phyloP scores from a whole-genome alignment of 1,140 invertebrate species.

The Atta colombica region DNA sequence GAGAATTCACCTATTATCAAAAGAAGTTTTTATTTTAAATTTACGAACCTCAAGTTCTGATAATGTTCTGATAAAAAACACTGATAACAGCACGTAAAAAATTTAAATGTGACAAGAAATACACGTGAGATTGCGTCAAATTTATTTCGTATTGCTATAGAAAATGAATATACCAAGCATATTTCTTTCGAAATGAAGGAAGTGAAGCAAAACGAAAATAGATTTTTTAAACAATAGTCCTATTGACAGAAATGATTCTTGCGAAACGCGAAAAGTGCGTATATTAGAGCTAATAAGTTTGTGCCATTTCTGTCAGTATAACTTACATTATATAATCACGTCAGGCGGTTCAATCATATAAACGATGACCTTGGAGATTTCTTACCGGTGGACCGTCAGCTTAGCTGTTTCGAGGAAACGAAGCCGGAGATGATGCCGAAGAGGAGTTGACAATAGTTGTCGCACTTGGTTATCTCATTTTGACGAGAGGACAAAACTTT shows the following conservation, averaged over 20 bases:
- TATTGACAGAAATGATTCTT: slow-evolving; percentile 13
- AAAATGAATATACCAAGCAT: background rate
- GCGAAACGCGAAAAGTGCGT: slow-evolving; percentile 1
- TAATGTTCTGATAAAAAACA: slow-evolving; percentile 29
- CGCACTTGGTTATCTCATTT: background rate
- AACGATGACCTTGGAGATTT: slow-evolving; percentile 59
- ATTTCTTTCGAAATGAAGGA: background rate
- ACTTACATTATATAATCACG: slow-evolving; percentile 58
- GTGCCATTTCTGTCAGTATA: background rate
- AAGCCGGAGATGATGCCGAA: slow-evolving; percentile 32
- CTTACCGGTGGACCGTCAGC: slow-evolving; percentile 23
- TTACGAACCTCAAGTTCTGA: background rate
- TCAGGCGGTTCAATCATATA: background rate
- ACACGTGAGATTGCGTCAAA: background rate
- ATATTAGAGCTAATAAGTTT: slow-evolving; percentile 31
- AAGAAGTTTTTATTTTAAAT: background rate
- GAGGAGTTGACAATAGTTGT: slow-evolving; percentile 35
- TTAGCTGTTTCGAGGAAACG: slow-evolving; percentile 27
- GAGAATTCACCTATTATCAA: background rate
- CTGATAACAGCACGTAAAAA: slow-evolving; percentile 9
- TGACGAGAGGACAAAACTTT: background rate
- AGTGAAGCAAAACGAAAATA: background rate
- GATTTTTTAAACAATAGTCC: slow-evolving; percentile 37
- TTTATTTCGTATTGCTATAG: background rate
- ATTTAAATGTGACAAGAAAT: background rate